Evolutionary conservation across 2,888 invertebrate genomes (phyloP).

Genomic region (Sceliomorpha sp.): DNA sequence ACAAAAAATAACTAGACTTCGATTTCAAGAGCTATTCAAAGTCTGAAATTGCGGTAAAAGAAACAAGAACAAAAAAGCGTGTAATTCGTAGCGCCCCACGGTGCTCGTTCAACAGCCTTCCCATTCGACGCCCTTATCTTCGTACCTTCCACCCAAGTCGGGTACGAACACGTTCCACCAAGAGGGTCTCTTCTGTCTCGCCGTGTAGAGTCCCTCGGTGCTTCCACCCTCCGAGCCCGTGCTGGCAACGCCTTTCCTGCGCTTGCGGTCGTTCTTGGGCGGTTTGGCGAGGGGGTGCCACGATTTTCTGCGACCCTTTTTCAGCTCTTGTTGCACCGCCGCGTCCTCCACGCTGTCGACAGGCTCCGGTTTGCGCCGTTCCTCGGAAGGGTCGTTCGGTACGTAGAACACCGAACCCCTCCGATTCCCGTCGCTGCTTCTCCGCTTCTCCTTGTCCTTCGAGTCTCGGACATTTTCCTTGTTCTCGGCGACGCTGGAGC

Average conservation of each 20-base stretch:
- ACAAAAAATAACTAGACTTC: no score
- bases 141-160: constrained; percentile 81
- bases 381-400: constrained; percentile 69
- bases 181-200: constrained; percentile 87
- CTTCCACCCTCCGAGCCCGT: constrained; percentile 78
- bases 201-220: constrained; percentile 80
- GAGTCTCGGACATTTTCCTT: constrained; percentile 59
- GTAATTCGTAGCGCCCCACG: no score
- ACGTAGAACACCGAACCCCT: constrained; percentile 77
- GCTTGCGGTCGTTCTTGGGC: constrained; percentile 75
- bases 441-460: constrained; percentile 70
- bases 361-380: constrained; percentile 24
- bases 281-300: constrained; percentile 81
- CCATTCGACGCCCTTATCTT: no score
- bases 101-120: no score
- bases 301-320: constrained; percentile 84
- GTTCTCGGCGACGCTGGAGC: constrained; percentile 71
- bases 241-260: constrained; percentile 82
- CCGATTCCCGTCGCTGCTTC: constrained; percentile 64
- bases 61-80: no score
- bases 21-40: no score
- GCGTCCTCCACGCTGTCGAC: constrained; percentile 16
- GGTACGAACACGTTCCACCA: constrained; percentile 95
- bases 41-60: no score
- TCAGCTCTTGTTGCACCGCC: constrained; percentile 68